phyloP scores from a whole-genome alignment of 2,797 vertebrate species.

The Mormyrus hasselquistii region DNA sequence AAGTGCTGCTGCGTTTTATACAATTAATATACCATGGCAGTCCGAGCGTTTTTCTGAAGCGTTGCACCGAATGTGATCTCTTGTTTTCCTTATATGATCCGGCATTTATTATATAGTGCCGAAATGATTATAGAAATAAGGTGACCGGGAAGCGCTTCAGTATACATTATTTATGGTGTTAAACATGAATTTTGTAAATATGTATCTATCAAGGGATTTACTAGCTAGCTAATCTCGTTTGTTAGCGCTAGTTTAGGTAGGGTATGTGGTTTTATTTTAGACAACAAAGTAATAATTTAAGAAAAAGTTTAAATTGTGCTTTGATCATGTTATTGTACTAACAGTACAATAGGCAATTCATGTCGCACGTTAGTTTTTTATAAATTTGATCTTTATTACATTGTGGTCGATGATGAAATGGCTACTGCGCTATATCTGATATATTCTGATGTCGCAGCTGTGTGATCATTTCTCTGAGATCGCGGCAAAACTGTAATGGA shows the following conservation, averaged over 20 bases:
- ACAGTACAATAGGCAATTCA: neutral
- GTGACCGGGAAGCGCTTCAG: constrained; percentile 19
- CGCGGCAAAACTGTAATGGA: neutral
- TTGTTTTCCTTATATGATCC: constrained; percentile 29
- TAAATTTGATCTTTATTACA: neutral
- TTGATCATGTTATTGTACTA: neutral
- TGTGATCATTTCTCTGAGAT: constrained; percentile 8
- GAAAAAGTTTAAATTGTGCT: neutral
- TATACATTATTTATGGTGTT: neutral
- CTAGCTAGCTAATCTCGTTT: neutral
- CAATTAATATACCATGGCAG: neutral
- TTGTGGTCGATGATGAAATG: constrained; percentile 21
- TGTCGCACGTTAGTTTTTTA: neutral
- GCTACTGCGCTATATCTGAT: constrained; percentile 8
- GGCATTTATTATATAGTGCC: neutral
- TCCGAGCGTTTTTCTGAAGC: neutral
- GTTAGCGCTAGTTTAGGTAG: neutral
- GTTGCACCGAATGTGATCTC: constrained; percentile 13
- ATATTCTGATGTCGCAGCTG: neutral
- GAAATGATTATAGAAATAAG: constrained; percentile 26
- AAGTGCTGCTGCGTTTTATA: neutral
- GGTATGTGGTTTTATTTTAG: neutral
- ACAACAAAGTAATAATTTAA: neutral
- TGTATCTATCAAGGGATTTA: neutral
- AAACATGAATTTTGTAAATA: neutral